Evolutionary conservation across 2,888 invertebrate genomes (phyloP).

Genomic region (Tiliacea citrago): DNA sequence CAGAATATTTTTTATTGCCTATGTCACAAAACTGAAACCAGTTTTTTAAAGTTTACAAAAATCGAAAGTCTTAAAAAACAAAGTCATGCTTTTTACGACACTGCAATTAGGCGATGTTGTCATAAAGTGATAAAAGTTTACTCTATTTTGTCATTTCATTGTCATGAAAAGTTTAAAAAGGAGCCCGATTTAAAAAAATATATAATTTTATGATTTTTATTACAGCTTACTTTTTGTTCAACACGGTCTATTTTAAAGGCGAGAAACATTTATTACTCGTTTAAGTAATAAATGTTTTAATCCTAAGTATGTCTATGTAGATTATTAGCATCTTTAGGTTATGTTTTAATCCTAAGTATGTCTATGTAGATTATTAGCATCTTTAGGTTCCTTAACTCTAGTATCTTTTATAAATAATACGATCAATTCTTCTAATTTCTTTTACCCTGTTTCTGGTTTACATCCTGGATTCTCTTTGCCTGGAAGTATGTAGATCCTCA

Average conservation of each 20-base stretch:
- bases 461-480: neutral
- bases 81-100: slow-evolving; percentile 64
- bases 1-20: slow-evolving; percentile 32
- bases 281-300: slow-evolving; percentile 2
- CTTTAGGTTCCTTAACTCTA: neutral
- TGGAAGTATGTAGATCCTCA: neutral
- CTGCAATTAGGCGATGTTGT: slow-evolving; percentile 60
- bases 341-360: slow-evolving; percentile 1
- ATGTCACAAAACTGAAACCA: slow-evolving; percentile 52
- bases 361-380: neutral
- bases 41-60: slow-evolving; percentile 57
- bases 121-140: slow-evolving; percentile 66
- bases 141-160: slow-evolving; percentile 53
- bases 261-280: slow-evolving; percentile 26
- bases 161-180: slow-evolving; percentile 41
- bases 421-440: no score
- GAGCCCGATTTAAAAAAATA: slow-evolving; percentile 29
- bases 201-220: slow-evolving; percentile 47
- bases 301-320: neutral
- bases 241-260: slow-evolving; percentile 6
- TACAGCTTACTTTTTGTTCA: slow-evolving; percentile 26
- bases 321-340: neutral
- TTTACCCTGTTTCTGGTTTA: neutral
- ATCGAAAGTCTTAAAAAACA: slow-evolving; percentile 70
- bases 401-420: no score